Conservation (phyloP, 2,888 invertebrate species). For the Schizotus pectinicornis region DNA sequence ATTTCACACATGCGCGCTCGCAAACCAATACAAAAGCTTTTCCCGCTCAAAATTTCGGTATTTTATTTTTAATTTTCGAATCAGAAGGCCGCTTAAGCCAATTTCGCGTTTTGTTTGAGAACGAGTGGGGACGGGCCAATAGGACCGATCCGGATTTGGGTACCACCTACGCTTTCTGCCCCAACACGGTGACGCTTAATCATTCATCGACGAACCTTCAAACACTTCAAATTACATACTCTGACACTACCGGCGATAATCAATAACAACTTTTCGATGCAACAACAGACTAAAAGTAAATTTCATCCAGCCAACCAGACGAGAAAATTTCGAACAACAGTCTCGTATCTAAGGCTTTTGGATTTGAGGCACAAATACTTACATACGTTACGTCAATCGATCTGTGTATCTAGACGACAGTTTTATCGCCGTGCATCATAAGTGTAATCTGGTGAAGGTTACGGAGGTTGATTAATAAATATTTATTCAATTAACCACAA, state of each 20-base stretch:
- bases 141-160: conserved; percentile 7
- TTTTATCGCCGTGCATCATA: conserved; percentile 21
- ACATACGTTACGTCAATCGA: conserved; percentile 17
- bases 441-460: conserved; percentile 17
- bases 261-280: no score
- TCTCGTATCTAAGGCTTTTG: no score
- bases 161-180: conserved; percentile 17
- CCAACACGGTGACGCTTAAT: conserved; percentile 12
- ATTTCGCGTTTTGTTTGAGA: conserved; percentile 15
- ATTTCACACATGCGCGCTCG: conserved; percentile 22
- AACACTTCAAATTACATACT: conserved; percentile 1
- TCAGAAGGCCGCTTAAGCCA: conserved; percentile 10
- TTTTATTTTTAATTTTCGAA: conserved; percentile 27
- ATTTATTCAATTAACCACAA: conserved; percentile 16
- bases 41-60: conserved; percentile 28
- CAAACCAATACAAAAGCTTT: conserved; percentile 26
- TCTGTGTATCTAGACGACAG: conserved; percentile 15
- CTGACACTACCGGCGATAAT: no score
- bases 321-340: no score
- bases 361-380: background rate
- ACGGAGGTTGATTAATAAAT: conserved; percentile 17
- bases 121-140: conserved; percentile 22
- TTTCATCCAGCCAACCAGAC: no score
- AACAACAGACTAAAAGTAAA: no score
- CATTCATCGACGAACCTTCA: conserved; percentile 9